Conservation (phyloP, 2,113 vertebrate species). For the Axis porcinus region DNA sequence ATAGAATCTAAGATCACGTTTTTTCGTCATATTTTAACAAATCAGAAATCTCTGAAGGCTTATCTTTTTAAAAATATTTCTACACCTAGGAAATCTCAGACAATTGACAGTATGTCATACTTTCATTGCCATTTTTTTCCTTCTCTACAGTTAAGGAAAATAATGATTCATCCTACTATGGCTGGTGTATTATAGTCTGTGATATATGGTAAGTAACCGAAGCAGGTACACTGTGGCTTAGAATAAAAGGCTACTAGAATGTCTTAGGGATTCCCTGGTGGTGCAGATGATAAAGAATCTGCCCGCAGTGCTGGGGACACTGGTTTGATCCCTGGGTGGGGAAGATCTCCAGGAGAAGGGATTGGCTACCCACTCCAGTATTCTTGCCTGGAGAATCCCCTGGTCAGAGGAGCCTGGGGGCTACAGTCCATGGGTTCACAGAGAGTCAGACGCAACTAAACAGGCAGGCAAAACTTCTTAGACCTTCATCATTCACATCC, state of each 20-base stretch:
- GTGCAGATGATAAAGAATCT: not conserved
- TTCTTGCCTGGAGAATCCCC: not conserved
- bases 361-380: not conserved
- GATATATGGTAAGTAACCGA: constrained; percentile 16
- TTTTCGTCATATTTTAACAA: not conserved
- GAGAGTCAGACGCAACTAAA: not conserved
- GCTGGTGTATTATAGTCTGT: constrained; percentile 2
- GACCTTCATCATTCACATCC: not conserved
- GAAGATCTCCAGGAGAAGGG: not conserved
- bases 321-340: not conserved
- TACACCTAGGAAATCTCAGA: not conserved
- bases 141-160: constrained; percentile 3
- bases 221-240: not conserved
- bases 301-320: not conserved
- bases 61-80: not conserved
- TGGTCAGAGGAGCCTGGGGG: not conserved
- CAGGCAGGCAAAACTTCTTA: not conserved
- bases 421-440: not conserved
- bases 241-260: not conserved
- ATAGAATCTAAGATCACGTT: not conserved
- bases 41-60: not conserved
- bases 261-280: not conserved
- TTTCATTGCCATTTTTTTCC: not conserved
- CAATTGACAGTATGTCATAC: not conserved
- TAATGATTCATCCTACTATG: not conserved